Evolutionary conservation across 2,888 invertebrate species (phyloP).

Genomic region (Acanthococcus lagerstroemiae): DNA sequence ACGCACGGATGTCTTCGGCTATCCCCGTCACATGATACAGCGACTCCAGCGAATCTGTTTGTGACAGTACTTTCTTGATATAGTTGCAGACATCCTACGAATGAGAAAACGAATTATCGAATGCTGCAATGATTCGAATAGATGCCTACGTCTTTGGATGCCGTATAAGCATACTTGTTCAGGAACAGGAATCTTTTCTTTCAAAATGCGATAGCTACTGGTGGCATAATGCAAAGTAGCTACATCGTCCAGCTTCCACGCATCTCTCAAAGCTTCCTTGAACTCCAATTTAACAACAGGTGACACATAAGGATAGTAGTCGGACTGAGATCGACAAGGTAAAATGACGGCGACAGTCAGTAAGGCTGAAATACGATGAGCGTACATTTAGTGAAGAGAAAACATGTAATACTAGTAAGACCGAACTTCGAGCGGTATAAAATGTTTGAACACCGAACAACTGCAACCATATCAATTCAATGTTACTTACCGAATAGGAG

Average conservation of each 20-base stretch:
- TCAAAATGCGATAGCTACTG: slow-evolving; percentile 11
- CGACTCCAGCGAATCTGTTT: background rate
- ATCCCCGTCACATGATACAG: slow-evolving; percentile 10
- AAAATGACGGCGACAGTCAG: background rate
- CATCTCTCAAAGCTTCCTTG: slow-evolving; percentile 12
- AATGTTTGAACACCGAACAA: too few species aligned
- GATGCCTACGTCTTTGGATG: too few species aligned
- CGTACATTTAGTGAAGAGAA: too few species aligned
- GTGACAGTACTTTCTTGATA: background rate
- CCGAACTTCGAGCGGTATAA: background rate
- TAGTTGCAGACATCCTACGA: slow-evolving; percentile 11
- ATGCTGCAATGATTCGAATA: background rate
- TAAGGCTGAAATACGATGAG: background rate
- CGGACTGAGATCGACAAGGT: background rate
- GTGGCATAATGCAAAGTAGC: slow-evolving; percentile 17
- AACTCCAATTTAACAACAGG: slow-evolving; percentile 3
- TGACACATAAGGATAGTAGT: background rate
- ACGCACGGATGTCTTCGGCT: slow-evolving; percentile 6
- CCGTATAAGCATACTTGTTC: slow-evolving; percentile 1
- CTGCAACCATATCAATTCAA: too few species aligned
- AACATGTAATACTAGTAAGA: too few species aligned
- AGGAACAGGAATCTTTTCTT: slow-evolving; percentile 8
- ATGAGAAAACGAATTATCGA: background rate
- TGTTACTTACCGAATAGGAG: background rate
- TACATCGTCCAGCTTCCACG: slow-evolving; percentile 23